Conservation (phyloP, 1,140 invertebrate species). For the Sycobia sp. region DNA sequence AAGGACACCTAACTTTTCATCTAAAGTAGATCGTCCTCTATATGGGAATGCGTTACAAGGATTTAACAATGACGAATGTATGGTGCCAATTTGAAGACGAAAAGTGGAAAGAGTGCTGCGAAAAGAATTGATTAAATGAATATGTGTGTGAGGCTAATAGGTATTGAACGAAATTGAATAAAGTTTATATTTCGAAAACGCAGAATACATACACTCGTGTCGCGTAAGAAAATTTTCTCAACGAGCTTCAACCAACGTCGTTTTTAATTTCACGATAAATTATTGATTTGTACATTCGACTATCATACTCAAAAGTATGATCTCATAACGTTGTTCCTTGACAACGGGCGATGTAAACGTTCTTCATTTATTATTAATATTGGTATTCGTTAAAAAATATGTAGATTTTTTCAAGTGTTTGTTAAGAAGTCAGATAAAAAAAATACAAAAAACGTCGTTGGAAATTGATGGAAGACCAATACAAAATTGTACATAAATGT, state of each 20-base stretch:
- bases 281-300: too few species aligned
- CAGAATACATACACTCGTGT: not conserved
- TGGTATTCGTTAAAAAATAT: too few species aligned
- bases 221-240: constrained; percentile 6
- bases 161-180: not conserved
- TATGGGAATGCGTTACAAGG: not conserved
- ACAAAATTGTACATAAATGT: constrained; percentile 44
- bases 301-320: too few species aligned
- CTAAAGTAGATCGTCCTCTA: constrained; percentile 5
- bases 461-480: constrained; percentile 46
- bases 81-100: constrained; percentile 31
- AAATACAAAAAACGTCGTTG: constrained; percentile 36
- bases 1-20: too few species aligned
- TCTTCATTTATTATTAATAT: too few species aligned
- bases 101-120: not conserved
- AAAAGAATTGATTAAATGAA: not conserved
- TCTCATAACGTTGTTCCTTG: too few species aligned
- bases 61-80: constrained; percentile 34
- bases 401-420: too few species aligned
- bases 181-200: not conserved
- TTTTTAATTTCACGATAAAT: too few species aligned
- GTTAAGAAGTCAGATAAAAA: too few species aligned
- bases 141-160: not conserved
- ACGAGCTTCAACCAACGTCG: constrained; percentile 33
- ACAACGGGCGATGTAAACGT: too few species aligned